Conservation (phyloP, 2,797 vertebrate species). For the Phoxinus dragarum region DNA sequence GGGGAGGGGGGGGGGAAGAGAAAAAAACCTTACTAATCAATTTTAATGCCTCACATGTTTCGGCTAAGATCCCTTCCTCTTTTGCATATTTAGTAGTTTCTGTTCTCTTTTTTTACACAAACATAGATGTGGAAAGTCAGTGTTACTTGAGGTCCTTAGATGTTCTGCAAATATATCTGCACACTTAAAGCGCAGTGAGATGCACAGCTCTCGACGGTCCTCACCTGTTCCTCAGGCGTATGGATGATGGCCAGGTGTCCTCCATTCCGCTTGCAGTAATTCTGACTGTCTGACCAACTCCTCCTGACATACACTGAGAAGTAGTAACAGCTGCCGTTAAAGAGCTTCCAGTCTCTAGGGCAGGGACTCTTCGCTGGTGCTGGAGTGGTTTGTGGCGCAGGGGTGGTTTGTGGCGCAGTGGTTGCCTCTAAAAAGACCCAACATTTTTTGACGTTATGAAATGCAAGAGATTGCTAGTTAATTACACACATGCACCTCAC, state of each 20-base stretch:
- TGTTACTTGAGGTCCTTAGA: background rate
- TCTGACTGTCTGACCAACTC: conserved; percentile 62
- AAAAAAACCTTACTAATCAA: background rate
- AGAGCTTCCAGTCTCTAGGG: conserved; percentile 63
- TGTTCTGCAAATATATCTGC: background rate
- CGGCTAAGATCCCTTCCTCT: background rate
- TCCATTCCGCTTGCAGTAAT: conserved; percentile 62
- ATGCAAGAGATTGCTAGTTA: background rate
- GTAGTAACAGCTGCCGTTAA: conserved; percentile 74
- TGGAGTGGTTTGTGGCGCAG: background rate
- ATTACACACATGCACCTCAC: background rate
- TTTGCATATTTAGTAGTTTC: background rate
- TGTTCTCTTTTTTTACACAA: background rate
- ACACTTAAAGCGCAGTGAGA: background rate
- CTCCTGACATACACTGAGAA: conserved; percentile 42
- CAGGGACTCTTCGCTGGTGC: conserved; percentile 48
- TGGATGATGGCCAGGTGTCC: conserved; percentile 76
- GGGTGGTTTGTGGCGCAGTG: background rate
- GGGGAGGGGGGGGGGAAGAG: no score
- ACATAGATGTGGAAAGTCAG: background rate
- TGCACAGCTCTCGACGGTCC: background rate
- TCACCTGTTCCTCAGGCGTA: conserved; percentile 75
- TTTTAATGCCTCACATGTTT: background rate
- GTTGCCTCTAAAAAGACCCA: conserved; percentile 26
- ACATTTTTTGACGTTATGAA: background rate